Evolutionary conservation across 2,797 vertebrate species (phyloP).

Genomic region (Calcarius lapponicus): DNA sequence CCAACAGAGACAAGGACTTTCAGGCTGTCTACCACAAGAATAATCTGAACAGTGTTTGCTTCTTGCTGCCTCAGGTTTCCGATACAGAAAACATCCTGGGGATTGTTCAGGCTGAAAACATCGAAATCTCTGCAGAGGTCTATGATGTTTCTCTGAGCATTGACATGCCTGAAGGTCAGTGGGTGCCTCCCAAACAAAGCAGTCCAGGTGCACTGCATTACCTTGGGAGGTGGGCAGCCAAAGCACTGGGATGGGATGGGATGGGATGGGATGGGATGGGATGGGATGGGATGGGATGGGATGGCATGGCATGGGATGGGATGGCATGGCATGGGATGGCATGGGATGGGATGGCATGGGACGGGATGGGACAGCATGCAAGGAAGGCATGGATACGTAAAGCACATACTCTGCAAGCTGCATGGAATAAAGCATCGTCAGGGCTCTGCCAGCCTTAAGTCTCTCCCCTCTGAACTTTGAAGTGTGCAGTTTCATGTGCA

Average conservation of each 20-base stretch:
- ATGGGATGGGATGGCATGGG: too few relatives aligned
- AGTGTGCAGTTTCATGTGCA: not conserved
- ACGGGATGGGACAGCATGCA: too few relatives aligned
- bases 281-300: not conserved
- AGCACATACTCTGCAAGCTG: not conserved
- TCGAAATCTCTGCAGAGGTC: too few relatives aligned
- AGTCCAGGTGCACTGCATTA: not conserved
- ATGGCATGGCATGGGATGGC: too few relatives aligned
- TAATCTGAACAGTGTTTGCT: too few relatives aligned
- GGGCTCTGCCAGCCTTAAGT: not conserved
- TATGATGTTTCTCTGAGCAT: too few relatives aligned
- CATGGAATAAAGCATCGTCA: fast-evolving
- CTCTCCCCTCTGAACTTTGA: not conserved
- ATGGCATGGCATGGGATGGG: not conserved
- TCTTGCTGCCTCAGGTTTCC: too few relatives aligned
- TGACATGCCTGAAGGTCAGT: too few relatives aligned
- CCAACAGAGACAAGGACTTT: too few relatives aligned
- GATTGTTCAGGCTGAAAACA: too few relatives aligned
- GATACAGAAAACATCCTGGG: too few relatives aligned
- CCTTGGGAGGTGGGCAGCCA: not conserved
- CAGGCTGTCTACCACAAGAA: too few relatives aligned
- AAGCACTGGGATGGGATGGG: not conserved
- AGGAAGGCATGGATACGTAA: fast-evolving
- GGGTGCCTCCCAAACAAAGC: not conserved
- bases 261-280: not conserved